Conservation (phyloP, 2,888 invertebrate genomes). For the Ditula angustiorana region DNA sequence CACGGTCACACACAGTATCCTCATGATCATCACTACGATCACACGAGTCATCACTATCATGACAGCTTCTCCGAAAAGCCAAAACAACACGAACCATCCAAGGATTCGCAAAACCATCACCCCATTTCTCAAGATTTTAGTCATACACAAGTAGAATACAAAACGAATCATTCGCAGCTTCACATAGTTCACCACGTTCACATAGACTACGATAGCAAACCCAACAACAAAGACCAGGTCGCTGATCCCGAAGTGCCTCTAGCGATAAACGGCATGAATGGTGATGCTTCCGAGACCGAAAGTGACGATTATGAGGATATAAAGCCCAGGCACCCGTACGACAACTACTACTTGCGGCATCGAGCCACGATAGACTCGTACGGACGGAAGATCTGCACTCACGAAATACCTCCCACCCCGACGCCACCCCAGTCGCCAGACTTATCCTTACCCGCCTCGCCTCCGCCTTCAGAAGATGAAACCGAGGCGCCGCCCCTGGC, state of each 20-base stretch:
- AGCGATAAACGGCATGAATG: constrained; percentile 55
- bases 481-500: constrained; percentile 1
- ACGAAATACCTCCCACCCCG: constrained; percentile 73
- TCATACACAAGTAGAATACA: constrained; percentile 22
- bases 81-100: constrained; percentile 41
- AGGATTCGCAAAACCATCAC: constrained; percentile 3
- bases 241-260: constrained; percentile 45
- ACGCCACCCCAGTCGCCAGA: constrained; percentile 60
- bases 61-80: constrained; percentile 41
- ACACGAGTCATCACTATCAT: constrained; percentile 37
- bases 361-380: constrained; percentile 68
- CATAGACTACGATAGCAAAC: constrained; percentile 54
- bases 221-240: constrained; percentile 47
- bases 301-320: constrained; percentile 65
- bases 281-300: constrained; percentile 62
- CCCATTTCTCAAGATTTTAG: constrained; percentile 5
- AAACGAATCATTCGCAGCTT: constrained; percentile 23
- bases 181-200: constrained; percentile 60
- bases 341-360: constrained; percentile 79
- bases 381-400: constrained; percentile 75
- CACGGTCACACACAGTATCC: constrained; percentile 43
- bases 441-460: constrained; percentile 52
- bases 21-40: constrained; percentile 45
- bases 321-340: constrained; percentile 80
- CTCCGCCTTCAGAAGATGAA: constrained; percentile 41